Percentiles rank a stretch among this genome's conserved stretches.
Evolutionary conservation across 2,888 invertebrate species (phyloP).

Genomic region (Keiferia lycopersicella): DNA sequence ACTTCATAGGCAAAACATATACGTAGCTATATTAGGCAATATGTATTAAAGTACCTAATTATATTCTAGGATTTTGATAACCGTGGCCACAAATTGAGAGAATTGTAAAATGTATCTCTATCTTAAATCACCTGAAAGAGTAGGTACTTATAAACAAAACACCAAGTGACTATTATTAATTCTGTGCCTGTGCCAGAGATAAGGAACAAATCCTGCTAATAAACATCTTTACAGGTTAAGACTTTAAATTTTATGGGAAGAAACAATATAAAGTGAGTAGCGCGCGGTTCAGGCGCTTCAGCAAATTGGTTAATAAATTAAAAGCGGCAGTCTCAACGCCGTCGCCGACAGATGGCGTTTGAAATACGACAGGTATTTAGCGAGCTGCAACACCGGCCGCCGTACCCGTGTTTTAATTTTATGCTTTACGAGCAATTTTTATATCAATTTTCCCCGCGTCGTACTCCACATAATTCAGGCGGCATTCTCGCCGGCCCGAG

Average conservation of each 20-base stretch:
- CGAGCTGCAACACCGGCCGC: conserved; percentile 76
- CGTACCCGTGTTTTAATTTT: conserved; percentile 75
- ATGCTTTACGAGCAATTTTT: conserved; percentile 79
- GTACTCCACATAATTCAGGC: conserved; percentile 45
- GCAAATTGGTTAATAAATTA: conserved; percentile 80
- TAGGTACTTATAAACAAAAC: no score
- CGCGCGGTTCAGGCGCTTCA: conserved; percentile 71
- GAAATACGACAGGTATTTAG: conserved; percentile 81
- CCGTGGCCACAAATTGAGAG: no score
- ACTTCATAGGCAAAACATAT: no score
- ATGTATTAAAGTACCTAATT: no score
- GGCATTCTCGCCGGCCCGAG: conserved; percentile 25
- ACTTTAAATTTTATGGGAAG: conserved; percentile 73
- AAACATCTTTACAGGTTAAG: conserved; percentile 65
- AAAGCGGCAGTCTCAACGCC: conserved; percentile 76
- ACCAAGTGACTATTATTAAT: no score
- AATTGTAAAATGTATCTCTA: no score
- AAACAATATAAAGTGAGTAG: conserved; percentile 68
- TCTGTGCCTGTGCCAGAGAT: not conserved
- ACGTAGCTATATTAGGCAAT: no score
- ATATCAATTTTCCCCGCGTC: conserved; percentile 70
- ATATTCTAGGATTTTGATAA: no score
- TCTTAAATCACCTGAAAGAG: no score
- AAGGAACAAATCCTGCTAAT: not conserved
- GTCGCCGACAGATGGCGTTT: conserved; percentile 78